Conservation (phyloP, 2,888 invertebrate species). For the Artemia sinica region DNA sequence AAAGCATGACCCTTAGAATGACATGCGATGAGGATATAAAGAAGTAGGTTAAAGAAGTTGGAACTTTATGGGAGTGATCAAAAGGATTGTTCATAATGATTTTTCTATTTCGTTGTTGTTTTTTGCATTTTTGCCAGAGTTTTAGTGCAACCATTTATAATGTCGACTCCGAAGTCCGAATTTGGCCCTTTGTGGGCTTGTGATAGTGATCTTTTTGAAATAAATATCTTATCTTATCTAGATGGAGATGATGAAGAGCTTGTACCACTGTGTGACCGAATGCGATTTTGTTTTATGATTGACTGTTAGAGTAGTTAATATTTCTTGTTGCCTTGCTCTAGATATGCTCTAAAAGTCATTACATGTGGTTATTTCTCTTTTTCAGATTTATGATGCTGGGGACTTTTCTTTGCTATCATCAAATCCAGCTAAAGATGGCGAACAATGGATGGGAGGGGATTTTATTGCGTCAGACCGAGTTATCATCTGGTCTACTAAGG, state of each 20-base stretch:
- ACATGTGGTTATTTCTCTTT: conserved; percentile 26
- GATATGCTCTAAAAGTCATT: conserved; percentile 18
- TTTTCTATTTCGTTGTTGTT: no score
- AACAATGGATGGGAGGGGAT: conserved; percentile 88
- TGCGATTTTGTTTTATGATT: conserved; percentile 4
- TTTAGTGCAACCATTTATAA: no score
- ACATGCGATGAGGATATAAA: neutral
- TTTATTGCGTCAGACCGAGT: conserved; percentile 80
- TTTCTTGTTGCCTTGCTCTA: conserved; percentile 20
- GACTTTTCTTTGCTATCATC: conserved; percentile 91
- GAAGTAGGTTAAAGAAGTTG: neutral
- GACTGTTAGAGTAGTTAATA: neutral
- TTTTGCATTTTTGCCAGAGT: no score
- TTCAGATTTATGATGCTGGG: conserved; percentile 56
- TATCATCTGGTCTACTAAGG: conserved; percentile 86
- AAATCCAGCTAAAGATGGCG: conserved; percentile 68
- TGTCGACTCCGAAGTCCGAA: no score
- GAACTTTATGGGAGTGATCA: neutral
- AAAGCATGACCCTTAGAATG: no score
- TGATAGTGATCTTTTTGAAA: no score
- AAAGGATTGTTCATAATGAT: no score
- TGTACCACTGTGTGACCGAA: neutral
- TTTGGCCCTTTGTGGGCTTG: no score
- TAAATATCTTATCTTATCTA: no score
- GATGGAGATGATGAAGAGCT: neutral